These are phyloP conservation scores for Drosophila siamana DNA, from an alignment of 2,888 invertebrate species.

Conservation along the genomic window DNA sequence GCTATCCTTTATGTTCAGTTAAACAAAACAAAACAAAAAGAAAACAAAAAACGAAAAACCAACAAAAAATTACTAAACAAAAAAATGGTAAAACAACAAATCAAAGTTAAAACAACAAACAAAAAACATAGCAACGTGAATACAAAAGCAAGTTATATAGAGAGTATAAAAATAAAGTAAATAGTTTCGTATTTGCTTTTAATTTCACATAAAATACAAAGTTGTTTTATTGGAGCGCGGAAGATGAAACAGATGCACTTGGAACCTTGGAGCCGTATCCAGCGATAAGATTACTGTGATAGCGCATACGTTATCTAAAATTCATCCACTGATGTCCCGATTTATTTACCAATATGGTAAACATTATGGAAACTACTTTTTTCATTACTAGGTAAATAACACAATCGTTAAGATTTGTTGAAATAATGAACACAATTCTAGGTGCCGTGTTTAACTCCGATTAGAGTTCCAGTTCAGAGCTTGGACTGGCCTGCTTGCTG, in stretches of 20 bases:
- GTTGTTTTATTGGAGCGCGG: conserved; percentile 22
- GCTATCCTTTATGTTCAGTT: conserved; percentile 75
- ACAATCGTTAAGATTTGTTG: background rate
- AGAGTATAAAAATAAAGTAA: conserved; percentile 77
- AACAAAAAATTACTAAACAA: conserved; percentile 61
- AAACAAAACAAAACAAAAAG: conserved; percentile 62
- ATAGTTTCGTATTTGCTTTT: conserved; percentile 83
- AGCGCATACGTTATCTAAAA: background rate
- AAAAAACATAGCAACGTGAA: conserved; percentile 69
- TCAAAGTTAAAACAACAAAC: conserved; percentile 58
- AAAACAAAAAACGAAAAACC: conserved; percentile 54
- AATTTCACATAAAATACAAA: conserved; percentile 69
- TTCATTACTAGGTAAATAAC: too few relatives aligned
- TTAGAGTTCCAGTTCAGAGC: too few relatives aligned
- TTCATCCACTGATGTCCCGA: background rate
- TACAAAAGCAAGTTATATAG: conserved; percentile 73
- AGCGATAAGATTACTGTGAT: background rate
- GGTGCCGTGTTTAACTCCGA: too few relatives aligned
- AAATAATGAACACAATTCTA: too few relatives aligned
- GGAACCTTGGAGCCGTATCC: background rate
- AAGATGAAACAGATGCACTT: background rate
- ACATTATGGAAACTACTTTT: too few relatives aligned
- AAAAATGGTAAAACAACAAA: conserved; percentile 73
- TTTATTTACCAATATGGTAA: too few relatives aligned
- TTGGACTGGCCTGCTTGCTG: conserved; percentile 43